A percentile compares a stretch with the other conserved stretches of the same genome.
These are phyloP conservation scores for Pachyuromys duprasi DNA, from an alignment of 2,797 vertebrate genomes.

Conservation along the genomic window DNA sequence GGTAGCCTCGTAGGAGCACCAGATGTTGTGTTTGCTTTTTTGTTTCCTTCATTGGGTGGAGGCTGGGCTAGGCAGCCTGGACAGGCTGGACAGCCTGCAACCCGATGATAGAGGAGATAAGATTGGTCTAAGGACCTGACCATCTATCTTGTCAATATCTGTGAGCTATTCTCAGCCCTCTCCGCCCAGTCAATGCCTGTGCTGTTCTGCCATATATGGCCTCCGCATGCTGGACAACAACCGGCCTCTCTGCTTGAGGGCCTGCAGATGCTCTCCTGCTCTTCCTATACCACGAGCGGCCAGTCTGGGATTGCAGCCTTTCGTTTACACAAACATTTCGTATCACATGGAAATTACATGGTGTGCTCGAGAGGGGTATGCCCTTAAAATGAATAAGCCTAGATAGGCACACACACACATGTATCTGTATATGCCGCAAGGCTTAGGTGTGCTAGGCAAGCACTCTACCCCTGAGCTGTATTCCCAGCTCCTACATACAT, in stretches of 20 bases:
- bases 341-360: not conserved
- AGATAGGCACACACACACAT: not conserved
- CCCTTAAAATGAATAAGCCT: not conserved
- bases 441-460: not conserved
- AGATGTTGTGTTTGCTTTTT: constrained; percentile 13
- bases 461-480: not conserved
- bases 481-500: not conserved
- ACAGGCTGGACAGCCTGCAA: not conserved
- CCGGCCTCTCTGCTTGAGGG: not conserved
- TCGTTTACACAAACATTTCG: constrained; percentile 21
- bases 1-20: not conserved
- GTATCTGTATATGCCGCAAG: not conserved
- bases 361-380: not conserved
- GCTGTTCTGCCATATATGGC: not conserved
- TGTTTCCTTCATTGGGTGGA: not conserved
- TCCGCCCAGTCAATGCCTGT: not conserved
- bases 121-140: not conserved
- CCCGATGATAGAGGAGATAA: not conserved
- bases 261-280: not conserved
- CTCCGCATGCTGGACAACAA: not conserved
- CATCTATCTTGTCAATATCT: not conserved
- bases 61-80: not conserved
- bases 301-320: not conserved
- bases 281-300: not conserved
- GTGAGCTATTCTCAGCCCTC: not conserved